Evolutionary conservation across 2,888 invertebrate species (phyloP), one percentile per base, ranked within the genome.

Genomic region (Glaucopsyche alexis): DNA sequence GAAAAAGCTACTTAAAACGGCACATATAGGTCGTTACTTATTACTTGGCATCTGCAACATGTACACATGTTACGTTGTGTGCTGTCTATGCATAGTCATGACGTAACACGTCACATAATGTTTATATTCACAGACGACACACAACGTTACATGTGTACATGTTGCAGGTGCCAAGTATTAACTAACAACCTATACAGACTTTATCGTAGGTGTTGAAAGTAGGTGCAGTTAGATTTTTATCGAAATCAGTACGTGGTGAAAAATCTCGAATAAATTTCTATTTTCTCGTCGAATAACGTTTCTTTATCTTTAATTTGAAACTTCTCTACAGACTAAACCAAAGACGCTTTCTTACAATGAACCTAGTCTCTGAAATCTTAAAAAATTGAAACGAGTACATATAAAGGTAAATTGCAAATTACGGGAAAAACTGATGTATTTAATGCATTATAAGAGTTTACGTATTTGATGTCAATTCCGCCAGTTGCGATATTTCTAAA

Each of bases 371-470:
- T 29, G 69, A 69, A 69, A 69, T 47, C 19, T 47, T 29, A 11
- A 13, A 38, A 13, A 60, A 4, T 60, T 19, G 2, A 60, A 60
- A 60, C 60, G 13, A 60, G 55, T n/a, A n/a, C n/a, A 29, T 2
- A 29, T 29, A 2, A 29, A 19, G 55, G 19, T 19, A 9, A 55
- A 19, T 19, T 5, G 9, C 16, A 55, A 19, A 52, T 16, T 16
- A 55, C 52, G 16, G 7, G 19, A n/a, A 55, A 29, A 19, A 4
- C 29, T 29, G 29, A 55, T 19, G 11, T 55, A 7, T 9, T 55
- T n/a, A 81, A 79, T 78, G 80, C 80, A 79, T 78, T 72, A 78
- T 7, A 76, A 78, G 75, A 76, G 74, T 78, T 74, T 65, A 73
- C 73, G 69, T 74, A 74, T 73, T 67, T 2, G 7, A 49, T 47